Base-by-base conservation (phyloP, 2,888 invertebrate genomes). In the Himalopsyche japonica region DNA sequence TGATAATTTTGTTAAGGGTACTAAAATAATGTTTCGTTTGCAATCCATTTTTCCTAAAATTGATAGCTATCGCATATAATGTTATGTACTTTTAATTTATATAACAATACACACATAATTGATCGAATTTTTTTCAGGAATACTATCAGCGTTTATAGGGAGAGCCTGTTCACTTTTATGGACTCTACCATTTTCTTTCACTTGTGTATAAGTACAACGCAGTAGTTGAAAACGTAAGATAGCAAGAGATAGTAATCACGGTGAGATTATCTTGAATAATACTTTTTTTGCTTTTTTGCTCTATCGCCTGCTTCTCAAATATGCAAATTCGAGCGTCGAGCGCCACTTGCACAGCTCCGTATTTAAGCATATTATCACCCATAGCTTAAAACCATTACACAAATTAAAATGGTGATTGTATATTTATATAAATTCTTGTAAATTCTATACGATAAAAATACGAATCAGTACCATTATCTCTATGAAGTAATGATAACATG, bases 191-290 rank as follows among this genome's bases (percentile, higher is more conserved):
- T 76, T 70, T 81, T 76, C 70, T 27, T 70, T 27, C 27, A 70
- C 27, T 70, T 70, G 24, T 70, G 12, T 70, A 70, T 27, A 70
- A 27, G 27, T 70, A 70, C 70, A 70, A 5, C 70, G 70, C 27
- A 70, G 70, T 27, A 70, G 70, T 70, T 70, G 70, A 70, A 70
- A 70, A 70, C 70, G 70, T 70, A 70, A 70, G 70, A 70, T 70
- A 27, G 27, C 70, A 70, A 70, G 70, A 24, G 79, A 80, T 81
- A 82, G 82, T 83, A 81, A 83, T 85, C 81, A 32, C 78, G 64
- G 79, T 79, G 70, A 83, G 83, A 85, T 83, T 85, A 85, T 81
- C 83, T 85, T 48, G 34, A 85, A 83, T 85, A 81, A 85, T 85
- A 82, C 82, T 80, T 81, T 85, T 85, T 82, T 80, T 70, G 47